phyloP scores from a whole-genome alignment of 2,888 invertebrate species.

The Drosophila atripex region DNA sequence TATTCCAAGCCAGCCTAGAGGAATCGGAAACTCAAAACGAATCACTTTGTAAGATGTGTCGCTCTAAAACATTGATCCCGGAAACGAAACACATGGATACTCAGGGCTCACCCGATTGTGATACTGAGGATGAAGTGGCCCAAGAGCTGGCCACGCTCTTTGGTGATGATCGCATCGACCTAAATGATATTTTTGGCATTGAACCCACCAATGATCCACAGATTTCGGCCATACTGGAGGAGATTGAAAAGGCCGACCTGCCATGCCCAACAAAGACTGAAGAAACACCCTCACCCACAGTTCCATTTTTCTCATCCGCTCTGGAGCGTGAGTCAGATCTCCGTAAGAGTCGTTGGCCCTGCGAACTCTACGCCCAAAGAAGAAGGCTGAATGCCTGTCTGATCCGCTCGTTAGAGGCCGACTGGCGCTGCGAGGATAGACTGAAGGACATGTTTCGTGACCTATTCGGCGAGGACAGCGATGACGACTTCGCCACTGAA shows the following conservation, averaged over 20 bases:
- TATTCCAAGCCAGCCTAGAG: conserved; percentile 73
- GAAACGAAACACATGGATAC: neutral
- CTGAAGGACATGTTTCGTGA: conserved; percentile 71
- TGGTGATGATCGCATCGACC: conserved; percentile 72
- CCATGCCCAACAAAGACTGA: conserved; percentile 3
- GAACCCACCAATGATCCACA: conserved; percentile 69
- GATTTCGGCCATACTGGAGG: conserved; percentile 66
- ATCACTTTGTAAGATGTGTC: conserved; percentile 5
- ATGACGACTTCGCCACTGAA: conserved; percentile 78
- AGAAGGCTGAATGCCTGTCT: conserved; percentile 69
- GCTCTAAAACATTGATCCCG: neutral
- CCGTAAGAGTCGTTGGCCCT: conserved; percentile 80
- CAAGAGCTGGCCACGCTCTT: conserved; percentile 78
- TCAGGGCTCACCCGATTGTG: conserved; percentile 19
- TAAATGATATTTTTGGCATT: conserved; percentile 81
- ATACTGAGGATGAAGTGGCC: conserved; percentile 69
- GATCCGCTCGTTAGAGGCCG: conserved; percentile 72
- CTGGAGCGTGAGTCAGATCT: conserved; percentile 49
- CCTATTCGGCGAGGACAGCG: conserved; percentile 82
- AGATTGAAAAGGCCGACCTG: conserved; percentile 65
- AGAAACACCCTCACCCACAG: conserved; percentile 34
- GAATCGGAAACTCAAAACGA: conserved; percentile 33
- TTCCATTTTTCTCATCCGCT: neutral
- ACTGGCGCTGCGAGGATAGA: conserved; percentile 77
- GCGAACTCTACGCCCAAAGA: conserved; percentile 79